Base-by-base conservation (phyloP, 1,140 invertebrate genomes). In the Cydia strobilella region DNA sequence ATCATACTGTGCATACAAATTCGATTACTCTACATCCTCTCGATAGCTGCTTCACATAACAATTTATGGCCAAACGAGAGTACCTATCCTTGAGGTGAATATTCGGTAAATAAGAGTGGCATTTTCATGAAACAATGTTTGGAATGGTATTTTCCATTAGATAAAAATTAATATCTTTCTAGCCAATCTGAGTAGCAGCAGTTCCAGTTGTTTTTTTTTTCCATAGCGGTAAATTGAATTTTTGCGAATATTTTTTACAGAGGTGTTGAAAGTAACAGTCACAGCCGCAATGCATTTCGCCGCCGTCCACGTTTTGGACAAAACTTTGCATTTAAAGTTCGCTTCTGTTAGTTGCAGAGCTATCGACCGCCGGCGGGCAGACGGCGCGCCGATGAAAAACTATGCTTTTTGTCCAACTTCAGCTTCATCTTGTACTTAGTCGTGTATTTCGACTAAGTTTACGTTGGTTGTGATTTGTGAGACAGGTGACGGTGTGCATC, bases 331-430 rank as follows among this genome's bases (percentile, higher is more conserved):
- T 69, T 69, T 69, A 69, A 69, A 69, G 65, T 69, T 69, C 27
- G 65, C 51, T 48, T 62, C 48, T 73, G 51, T 20, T 48, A 35
- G 77, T 80, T 79, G 76, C 73, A 79, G 80, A 69, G 76, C 76
- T 87, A 91, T 91, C 85, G 89, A 91, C 89, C 84, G 81, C 78
- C 78, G 78, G 77, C 79, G 77, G 84, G 85, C 82, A 90, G 88
- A 89, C 88, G 87, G 81, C 86, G 86, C 84, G 86, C 76, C 84
- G 79, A 85, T 86, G 85, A 89, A 90, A 90, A 90, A 90, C 88
- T 87, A 85, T 85, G 82, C 81, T 85, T 87, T 86, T 87, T 86
- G 84, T 88, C 77, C 80, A 84, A 85, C 80, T 87, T 84, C 80
- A 81, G 65, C 77, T 77, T 73, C 59, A 76, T 80, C 76, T 74